phyloP scores from a whole-genome alignment of 2,797 vertebrate genomes.

The Amphiprion clarkii region DNA sequence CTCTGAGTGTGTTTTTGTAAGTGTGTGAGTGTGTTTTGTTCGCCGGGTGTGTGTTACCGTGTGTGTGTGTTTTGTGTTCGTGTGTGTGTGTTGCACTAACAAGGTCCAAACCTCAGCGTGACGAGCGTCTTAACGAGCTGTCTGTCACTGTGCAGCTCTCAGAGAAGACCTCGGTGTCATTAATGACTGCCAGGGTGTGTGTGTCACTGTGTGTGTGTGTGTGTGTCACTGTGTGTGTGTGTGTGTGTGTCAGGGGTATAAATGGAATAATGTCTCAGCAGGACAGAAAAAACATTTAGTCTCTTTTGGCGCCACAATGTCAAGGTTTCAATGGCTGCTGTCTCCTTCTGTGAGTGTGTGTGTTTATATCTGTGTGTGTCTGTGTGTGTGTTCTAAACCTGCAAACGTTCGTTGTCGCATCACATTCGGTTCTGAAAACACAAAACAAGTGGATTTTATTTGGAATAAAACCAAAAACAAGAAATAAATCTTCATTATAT shows the following conservation, averaged over 20 bases:
- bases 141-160: constrained; percentile 82
- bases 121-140: constrained; percentile 84
- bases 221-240: constrained; percentile 39
- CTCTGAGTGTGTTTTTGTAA: constrained; percentile 64
- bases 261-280: constrained; percentile 80
- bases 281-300: constrained; percentile 80
- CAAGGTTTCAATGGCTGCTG: constrained; percentile 75
- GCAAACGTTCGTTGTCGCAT: too few relatives aligned
- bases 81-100: constrained; percentile 79
- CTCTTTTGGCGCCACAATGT: constrained; percentile 78
- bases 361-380: constrained; percentile 10
- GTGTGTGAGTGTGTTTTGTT: constrained; percentile 55
- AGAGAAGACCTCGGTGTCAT: constrained; percentile 70
- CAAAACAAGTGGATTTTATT: not conserved
- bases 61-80: constrained; percentile 35
- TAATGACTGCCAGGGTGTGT: constrained; percentile 59
- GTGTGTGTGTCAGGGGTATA: constrained; percentile 52
- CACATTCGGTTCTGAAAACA: too few relatives aligned
- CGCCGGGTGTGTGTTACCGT: constrained; percentile 20
- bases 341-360: constrained; percentile 34
- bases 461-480: not conserved
- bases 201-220: constrained; percentile 32
- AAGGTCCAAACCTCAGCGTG: constrained; percentile 81
- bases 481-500: not conserved
- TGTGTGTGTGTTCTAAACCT: not conserved